Evolutionary conservation across 1,140 invertebrate species (phyloP).

Genomic region (Nautilus pompilius): DNA sequence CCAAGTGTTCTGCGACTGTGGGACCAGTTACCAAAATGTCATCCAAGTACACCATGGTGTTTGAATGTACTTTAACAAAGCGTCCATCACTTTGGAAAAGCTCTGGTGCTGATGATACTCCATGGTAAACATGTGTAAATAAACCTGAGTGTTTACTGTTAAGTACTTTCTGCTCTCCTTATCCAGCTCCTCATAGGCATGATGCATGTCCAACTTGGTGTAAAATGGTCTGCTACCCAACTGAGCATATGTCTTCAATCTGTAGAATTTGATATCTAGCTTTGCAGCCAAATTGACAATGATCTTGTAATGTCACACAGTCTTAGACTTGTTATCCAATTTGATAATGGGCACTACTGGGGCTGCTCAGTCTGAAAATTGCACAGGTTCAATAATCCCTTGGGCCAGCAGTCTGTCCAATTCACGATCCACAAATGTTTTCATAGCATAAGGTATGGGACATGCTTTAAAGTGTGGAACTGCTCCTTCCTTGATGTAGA

Average conservation of each 20-base stretch:
- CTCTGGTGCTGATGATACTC: constrained; percentile 48
- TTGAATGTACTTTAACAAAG: too few species aligned
- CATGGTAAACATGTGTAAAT: constrained; percentile 18
- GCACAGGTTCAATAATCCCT: constrained; percentile 50
- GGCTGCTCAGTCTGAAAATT: constrained; percentile 39
- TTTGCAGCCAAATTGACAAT: constrained; percentile 25
- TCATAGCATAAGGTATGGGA: constrained; percentile 50
- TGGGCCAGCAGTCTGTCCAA: constrained; percentile 44
- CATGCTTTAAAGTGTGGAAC: constrained; percentile 28
- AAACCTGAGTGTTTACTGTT: constrained; percentile 21
- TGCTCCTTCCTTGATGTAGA: constrained; percentile 8
- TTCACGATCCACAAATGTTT: constrained; percentile 45
- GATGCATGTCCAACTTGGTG: constrained; percentile 20
- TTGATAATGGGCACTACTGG: constrained; percentile 25
- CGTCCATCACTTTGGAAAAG: too few species aligned
- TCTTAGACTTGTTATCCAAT: constrained; percentile 17
- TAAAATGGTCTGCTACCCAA: constrained; percentile 21
- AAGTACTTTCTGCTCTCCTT: constrained; percentile 15
- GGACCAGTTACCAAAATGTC: constrained; percentile 16
- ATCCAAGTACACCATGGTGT: too few species aligned
- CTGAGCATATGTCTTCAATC: constrained; percentile 25
- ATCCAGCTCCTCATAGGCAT: constrained; percentile 23
- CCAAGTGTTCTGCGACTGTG: constrained; percentile 13
- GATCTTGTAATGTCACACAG: constrained; percentile 44
- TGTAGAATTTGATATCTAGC: constrained; percentile 20